Evolutionary conservation across 2,888 invertebrate genomes (phyloP), one percentile per base, ranked within the genome.

Genomic region (Lissocephala sabroskyi): DNA sequence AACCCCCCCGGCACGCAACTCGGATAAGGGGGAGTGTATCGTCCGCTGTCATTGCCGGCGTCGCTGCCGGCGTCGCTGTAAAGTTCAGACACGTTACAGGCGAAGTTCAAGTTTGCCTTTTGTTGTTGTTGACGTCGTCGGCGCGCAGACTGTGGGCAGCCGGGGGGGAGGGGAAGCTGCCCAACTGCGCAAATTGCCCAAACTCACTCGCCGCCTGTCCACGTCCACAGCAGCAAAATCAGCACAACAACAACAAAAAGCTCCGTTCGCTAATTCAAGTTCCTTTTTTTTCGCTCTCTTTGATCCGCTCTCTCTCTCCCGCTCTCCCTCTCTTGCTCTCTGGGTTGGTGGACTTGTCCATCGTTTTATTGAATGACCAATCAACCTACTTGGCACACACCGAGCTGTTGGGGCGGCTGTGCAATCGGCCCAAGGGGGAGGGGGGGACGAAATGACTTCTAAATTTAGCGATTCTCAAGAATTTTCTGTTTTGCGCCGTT

Each of bases 401-500:
- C 23, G 23, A 41, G 30, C 18, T 29, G 30, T 17, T 13, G 23
- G 23, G 23, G 14, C 40, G 18, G 17, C 1, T 10, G 39, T 39
- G 17, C 39, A 19, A n/a, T n/a, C n/a, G 18, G 17, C n/a, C 13
- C 10, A 10, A 33, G 17, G 33, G 14, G 44, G 47, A 45, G 51
- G 43, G 30, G 30, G 5, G 30, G 30, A 4, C 10, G 14, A 10
- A 14, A 13, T 23, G 23, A 23, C 23, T 23, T 75, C 73, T 73
- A 71, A 71, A 73, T 73, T 67, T 75, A 71, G 73, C 60, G 56
- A 56, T 74, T 74, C 65, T 61, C n/a, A 60, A 75, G 63, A 73
- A 73, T 62, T 71, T 57, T 49, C 53, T 28, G 41, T 41, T n/a
- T n/a, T 56, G 56, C 53, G 56, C 55, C 52, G 54, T 70, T 64